Base-by-base conservation (phyloP, 2,113 vertebrate species). In the Myxocyprinus asiaticus region DNA sequence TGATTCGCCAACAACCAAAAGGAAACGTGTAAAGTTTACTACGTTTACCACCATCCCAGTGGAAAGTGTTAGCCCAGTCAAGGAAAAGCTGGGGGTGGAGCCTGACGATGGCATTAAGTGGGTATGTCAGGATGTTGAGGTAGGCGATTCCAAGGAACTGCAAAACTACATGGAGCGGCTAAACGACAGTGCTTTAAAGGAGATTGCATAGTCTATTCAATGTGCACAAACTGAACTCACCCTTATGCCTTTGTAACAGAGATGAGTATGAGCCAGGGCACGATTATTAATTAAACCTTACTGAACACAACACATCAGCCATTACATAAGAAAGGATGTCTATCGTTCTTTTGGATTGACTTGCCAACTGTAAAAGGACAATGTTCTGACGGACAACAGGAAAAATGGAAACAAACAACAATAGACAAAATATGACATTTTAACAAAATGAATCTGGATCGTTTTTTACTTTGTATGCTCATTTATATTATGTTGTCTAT, bases 21-120 rank as follows among this genome's bases (percentile, higher is more conserved):
- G 95, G 87, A 99, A 98, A 93, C 88, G 95, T 63, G 98, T 99
- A 14, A 95, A 97, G 89, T 98, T 99, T 80, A 93, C 95, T 6
- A 96, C 96, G 0, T 98, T 98, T 86, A 95, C 96, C 65, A 94
- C 95, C 82, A 93, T 96, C 79, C 95, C 94, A 0, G 89, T 92
- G 0, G 94, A 97, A 14, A 91, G 90, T 22, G 84, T 92, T 81
- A 90, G 93, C 86, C 94, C 96, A 9, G 89, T 91, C 0, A 92
- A 93, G 62, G 95, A 93, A 90, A 94, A 95, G 76, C 89, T 94
- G 83, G 91, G 94, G 1, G 66, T 92, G 48, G 68, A 91, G 87
- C 85, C 90, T 1, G 93, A 94, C 0, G 94, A 96, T 79, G 95
- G 96, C 89, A 94, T 96, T 89, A 94, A 95, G 84, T 97, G 97